These are phyloP conservation scores for Euphydryas editha DNA, from an alignment of 2,888 invertebrate species.

Conservation along the genomic window DNA sequence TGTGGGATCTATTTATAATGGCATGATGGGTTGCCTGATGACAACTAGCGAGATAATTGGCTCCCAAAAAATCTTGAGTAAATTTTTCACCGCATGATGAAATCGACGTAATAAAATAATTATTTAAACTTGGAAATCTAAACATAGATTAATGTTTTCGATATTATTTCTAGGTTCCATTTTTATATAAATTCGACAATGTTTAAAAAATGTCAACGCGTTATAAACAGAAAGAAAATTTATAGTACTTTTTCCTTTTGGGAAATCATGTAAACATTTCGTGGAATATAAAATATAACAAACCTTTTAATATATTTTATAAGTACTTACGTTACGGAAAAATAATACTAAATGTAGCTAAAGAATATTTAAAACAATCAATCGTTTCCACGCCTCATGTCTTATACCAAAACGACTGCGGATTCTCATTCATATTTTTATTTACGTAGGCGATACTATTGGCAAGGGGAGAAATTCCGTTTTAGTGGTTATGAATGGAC, in stretches of 20 bases:
- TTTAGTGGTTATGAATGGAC: slow-evolving; percentile 35
- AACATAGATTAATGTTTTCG: no score
- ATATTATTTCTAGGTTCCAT: neutral
- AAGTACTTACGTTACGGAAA: neutral
- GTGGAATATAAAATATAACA: neutral
- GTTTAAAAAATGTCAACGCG: neutral
- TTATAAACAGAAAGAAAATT: neutral
- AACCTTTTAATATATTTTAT: neutral
- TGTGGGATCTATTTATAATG: slow-evolving; percentile 71
- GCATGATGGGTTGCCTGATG: slow-evolving; percentile 54
- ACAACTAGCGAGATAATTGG: slow-evolving; percentile 46
- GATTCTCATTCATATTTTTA: slow-evolving; percentile 33
- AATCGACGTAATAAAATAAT: slow-evolving; percentile 16
- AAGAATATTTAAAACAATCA: neutral
- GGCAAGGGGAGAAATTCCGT: slow-evolving; percentile 29
- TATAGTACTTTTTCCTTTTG: neutral
- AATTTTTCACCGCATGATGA: slow-evolving; percentile 28
- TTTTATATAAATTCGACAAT: neutral
- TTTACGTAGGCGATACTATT: slow-evolving; percentile 33
- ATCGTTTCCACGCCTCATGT: neutral
- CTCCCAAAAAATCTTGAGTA: slow-evolving; percentile 31
- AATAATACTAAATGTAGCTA: neutral
- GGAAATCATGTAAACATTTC: neutral
- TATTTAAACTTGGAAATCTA: neutral
- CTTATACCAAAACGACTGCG: slow-evolving; percentile 11